Evolutionary conservation across 2,888 invertebrate genomes (phyloP), one percentile per base, ranked within the genome.

Genomic region (Macrophya alboannulata): DNA sequence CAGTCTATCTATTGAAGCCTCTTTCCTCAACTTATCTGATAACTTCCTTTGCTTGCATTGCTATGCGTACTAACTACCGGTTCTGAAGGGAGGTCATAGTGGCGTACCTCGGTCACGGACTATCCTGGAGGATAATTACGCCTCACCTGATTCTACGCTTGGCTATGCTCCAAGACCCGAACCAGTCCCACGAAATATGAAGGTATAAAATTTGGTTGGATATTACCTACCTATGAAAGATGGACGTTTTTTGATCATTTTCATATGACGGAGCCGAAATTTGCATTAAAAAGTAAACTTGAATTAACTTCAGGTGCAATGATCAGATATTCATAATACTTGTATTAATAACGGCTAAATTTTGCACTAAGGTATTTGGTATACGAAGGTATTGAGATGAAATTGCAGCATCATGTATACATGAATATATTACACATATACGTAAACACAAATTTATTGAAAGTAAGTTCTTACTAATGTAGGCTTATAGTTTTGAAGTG

Each of bases 21-120:
- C 79, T 72, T n/a, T 68, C 87, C 84, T 86, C 86, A 86, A 87
- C 86, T 87, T 85, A 88, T 91, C 89, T 91, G 91, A 91, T 90
- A 91, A 92, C 89, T 90, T 91, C 90, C 90, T 92, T 89, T 92
- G 92, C 91, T 92, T 92, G 92, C 90, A 92, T 92, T 92, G 91
- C 91, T 92, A 91, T 93, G 91, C 91, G 91, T 92, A 93, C 93
- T 93, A 93, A 93, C 93, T 92, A 92, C 91, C 91, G 92, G 91
- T 93, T 93, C 93, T 92, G 90, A 93, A 93, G 93, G 92, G 92
- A 90, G 93, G 93, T 92, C 93, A 93, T 89, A 92, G 91, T 92
- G 92, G 90, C 91, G 91, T 92, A 90, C 91, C 92, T 91, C 92
- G 92, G 89, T 89, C 93, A 90, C 92, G 93, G 93, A 92, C 93